Conservation (phyloP, 92 coral and sea anemone species). For the Metridium senile region DNA sequence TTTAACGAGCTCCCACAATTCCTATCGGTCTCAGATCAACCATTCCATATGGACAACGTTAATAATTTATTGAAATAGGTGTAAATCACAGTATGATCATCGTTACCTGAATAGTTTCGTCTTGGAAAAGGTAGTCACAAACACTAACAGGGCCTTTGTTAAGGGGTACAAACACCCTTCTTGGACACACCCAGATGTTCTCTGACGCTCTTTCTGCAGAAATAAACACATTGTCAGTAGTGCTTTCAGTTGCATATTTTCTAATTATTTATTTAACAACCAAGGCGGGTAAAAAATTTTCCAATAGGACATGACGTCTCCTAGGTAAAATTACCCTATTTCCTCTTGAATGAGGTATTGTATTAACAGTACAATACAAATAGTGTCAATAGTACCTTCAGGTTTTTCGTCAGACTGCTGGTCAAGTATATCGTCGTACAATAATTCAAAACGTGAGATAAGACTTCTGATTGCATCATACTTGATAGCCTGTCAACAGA, state of each 20-base stretch:
- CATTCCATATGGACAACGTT: no score
- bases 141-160: constrained; percentile 57
- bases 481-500: constrained; percentile 75
- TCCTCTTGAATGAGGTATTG: no score
- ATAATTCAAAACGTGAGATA: constrained; percentile 84
- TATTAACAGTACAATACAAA: no score
- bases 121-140: constrained; percentile 87
- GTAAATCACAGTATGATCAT: neutral
- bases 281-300: no score
- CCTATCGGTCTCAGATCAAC: no score
- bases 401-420: constrained; percentile 42
- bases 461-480: constrained; percentile 84
- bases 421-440: constrained; percentile 89
- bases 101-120: constrained; percentile 79
- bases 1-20: no score
- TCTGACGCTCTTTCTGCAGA: constrained; percentile 26
- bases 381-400: constrained; percentile 16
- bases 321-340: no score
- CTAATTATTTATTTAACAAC: no score
- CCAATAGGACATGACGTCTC: no score
- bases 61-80: no score
- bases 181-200: constrained; percentile 76
- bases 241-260: no score
- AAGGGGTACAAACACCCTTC: constrained; percentile 77
- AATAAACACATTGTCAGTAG: neutral